Evolutionary conservation across 1,140 invertebrate genomes (phyloP), one percentile per base, ranked within the genome.

Genomic region (Solen grandis): DNA sequence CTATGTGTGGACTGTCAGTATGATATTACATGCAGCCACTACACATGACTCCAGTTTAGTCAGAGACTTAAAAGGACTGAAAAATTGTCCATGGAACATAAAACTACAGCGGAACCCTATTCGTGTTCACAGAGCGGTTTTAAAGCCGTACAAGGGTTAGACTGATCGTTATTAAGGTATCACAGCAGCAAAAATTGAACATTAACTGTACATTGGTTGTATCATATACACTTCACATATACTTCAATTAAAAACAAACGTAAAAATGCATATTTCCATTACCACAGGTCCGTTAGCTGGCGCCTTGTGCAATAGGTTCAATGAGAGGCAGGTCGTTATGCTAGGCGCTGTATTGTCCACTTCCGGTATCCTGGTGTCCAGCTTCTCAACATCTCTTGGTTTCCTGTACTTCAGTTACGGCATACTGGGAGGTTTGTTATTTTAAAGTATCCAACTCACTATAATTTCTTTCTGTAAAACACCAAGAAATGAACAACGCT

Each of bases 271-370:
- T n/a, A n/a, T n/a, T n/a, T n/a, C n/a, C n/a, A n/a, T 41, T 52
- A 31, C 73, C 83, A 0, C 89, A 95, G 98, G 97, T 78, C 98
- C 98, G 0, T 95, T 99, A 87, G 97, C 97, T 0, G 97, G 96
- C 78, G 96, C 95, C 1, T 92, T 98, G 68, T 92, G 93, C 22
- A 96, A 96, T 88, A 93, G 95, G 74, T 99, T 96, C 86, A 97
- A 97, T 16, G 98, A 98, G 92, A 94, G 97, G 55, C 90, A 94
- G 5, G 96, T 98, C 0, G 96, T 96, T 1, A 96, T 99, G 29
- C 84, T 95, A 4, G 98, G 98, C 55, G 95, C 95, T 84, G 52
- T 97, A 5, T 92, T 99, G 69, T 95, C 95, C 31, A 93, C 94
- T 52, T 46, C 92, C 14, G 96, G 96, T 22, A 97, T 98, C 87